Conservation (phyloP, 2,113 vertebrate genomes). For the Gorsachius goisagi region DNA sequence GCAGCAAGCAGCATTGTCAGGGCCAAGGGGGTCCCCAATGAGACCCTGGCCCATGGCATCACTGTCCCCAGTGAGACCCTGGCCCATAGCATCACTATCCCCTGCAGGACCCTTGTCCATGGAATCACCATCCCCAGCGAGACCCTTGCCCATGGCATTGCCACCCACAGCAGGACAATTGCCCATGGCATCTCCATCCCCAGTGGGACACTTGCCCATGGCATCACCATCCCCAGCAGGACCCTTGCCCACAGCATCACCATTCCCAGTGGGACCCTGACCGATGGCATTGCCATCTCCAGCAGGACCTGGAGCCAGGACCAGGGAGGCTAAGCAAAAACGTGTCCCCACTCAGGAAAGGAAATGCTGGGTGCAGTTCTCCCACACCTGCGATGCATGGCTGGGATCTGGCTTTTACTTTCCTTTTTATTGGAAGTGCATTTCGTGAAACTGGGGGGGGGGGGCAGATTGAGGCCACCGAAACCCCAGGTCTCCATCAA, state of each 20-base stretch:
- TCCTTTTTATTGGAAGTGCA: not conserved
- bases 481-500: not conserved
- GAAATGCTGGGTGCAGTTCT: not conserved
- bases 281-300: not conserved
- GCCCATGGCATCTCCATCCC: not conserved
- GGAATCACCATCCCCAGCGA: not conserved
- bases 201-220: rapidly evolving
- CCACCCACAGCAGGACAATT: not conserved
- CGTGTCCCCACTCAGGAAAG: not conserved
- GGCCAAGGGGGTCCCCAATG: rapidly evolving
- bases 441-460: not conserved
- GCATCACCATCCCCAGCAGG: not conserved
- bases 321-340: not conserved
- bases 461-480: rapidly evolving
- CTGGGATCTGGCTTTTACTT: not conserved
- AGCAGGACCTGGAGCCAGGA: not conserved
- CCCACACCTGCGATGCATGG: rapidly evolving
- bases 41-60: not conserved
- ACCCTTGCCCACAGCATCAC: rapidly evolving
- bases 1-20: not conserved
- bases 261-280: not conserved
- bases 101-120: not conserved
- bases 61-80: not conserved
- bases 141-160: not conserved
- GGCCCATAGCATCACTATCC: rapidly evolving